Conservation (phyloP, 2,797 vertebrate genomes). For the Pachyuromys duprasi region DNA sequence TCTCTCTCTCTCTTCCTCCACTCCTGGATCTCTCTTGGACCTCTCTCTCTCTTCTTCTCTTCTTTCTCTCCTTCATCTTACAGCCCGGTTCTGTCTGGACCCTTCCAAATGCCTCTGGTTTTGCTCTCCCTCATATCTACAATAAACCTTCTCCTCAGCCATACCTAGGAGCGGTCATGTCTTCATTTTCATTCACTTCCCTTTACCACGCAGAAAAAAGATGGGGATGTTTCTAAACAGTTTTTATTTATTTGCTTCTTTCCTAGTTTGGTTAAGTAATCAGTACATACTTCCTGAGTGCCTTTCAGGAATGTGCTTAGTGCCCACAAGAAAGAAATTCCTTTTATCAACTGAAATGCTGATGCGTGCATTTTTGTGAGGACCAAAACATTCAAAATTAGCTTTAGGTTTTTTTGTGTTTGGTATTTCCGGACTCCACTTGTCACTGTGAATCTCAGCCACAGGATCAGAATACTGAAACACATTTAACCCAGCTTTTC, state of each 20-base stretch:
- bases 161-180: too few relatives aligned
- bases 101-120: background rate
- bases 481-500: background rate
- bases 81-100: background rate
- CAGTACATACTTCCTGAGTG: background rate
- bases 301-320: conserved; percentile 36
- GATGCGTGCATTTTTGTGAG: background rate
- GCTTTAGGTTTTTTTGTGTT: background rate
- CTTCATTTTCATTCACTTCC: background rate
- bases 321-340: conserved; percentile 11
- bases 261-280: conserved; percentile 11
- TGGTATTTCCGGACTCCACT: background rate
- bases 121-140: too few relatives aligned
- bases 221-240: conserved; percentile 21
- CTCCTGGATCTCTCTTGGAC: background rate
- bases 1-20: too few relatives aligned
- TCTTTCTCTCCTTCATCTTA: background rate
- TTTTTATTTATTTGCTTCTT: conserved; percentile 62
- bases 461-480: conserved; percentile 37
- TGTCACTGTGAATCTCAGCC: conserved; percentile 41
- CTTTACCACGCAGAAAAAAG: background rate
- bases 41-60: background rate
- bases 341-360: conserved; percentile 12
- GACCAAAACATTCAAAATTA: conserved; percentile 18
- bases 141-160: background rate